Percentiles rank a stretch among this genome's conserved stretches.
Evolutionary conservation across 1,140 invertebrate species (phyloP).

Genomic region (Atta texana): DNA sequence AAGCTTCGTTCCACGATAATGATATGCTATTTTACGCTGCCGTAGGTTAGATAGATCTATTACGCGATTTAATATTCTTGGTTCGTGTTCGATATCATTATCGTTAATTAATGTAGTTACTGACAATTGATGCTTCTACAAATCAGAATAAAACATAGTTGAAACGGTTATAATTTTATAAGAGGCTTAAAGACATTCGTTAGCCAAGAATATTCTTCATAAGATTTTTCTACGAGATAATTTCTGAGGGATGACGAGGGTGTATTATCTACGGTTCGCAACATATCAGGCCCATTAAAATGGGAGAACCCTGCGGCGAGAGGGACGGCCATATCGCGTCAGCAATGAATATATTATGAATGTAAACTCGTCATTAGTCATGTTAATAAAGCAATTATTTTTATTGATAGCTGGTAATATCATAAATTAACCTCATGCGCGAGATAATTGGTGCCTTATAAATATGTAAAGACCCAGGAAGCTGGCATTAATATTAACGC

Average conservation of each 20-base stretch:
- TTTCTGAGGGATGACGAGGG: neutral
- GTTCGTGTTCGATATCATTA: constrained; percentile 16
- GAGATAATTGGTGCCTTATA: constrained; percentile 78
- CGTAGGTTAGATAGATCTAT: neutral
- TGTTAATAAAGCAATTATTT: constrained; percentile 81
- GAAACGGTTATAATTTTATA: constrained; percentile 3
- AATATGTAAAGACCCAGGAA: constrained; percentile 75
- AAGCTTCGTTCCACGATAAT: neutral
- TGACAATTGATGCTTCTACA: neutral
- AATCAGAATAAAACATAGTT: constrained; percentile 7
- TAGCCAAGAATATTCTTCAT: neutral
- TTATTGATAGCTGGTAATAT: constrained; percentile 79
- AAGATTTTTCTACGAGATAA: constrained; percentile 28
- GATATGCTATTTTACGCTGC: neutral
- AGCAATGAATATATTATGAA: constrained; percentile 73
- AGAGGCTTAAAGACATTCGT: constrained; percentile 13
- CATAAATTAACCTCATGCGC: constrained; percentile 74
- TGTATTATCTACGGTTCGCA: constrained; percentile 40
- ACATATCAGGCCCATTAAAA: constrained; percentile 56
- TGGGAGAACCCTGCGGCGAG: constrained; percentile 45
- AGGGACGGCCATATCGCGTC: constrained; percentile 40
- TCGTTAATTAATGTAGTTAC: constrained; percentile 21
- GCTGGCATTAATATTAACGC: constrained; percentile 72
- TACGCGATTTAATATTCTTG: neutral
- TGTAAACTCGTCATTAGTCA: constrained; percentile 76